A percentile compares a stretch with the other conserved stretches of the same genome.
phyloP scores from a whole-genome alignment of 2,888 invertebrate genomes.

The Tortricodes alternella region DNA sequence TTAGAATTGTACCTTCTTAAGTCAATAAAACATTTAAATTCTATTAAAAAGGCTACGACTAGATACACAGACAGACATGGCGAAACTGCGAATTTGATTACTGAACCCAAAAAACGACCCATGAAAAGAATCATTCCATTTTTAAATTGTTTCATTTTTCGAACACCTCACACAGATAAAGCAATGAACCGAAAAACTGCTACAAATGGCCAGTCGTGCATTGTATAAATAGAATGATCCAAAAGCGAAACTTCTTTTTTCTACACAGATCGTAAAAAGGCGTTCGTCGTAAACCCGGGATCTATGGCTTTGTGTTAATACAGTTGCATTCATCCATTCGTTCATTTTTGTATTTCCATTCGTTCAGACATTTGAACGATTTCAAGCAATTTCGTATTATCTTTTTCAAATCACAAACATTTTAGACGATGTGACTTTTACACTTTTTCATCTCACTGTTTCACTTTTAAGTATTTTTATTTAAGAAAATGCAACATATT shows the following conservation, averaged over 20 bases:
- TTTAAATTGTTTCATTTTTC: constrained; percentile 28
- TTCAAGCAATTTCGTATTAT: not conserved
- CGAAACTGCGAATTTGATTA: too few relatives aligned
- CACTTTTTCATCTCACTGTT: too few relatives aligned
- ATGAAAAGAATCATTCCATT: constrained; percentile 9
- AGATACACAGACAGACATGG: too few relatives aligned
- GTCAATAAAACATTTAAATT: too few relatives aligned
- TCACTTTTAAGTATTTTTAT: too few relatives aligned
- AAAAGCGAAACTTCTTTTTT: constrained; percentile 15
- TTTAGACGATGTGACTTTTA: too few relatives aligned
- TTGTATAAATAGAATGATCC: constrained; percentile 27
- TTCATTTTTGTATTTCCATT: constrained; percentile 12
- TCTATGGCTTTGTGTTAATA: constrained; percentile 9
- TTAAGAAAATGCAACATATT: too few relatives aligned
- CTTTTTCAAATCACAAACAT: too few relatives aligned
- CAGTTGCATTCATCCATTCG: constrained; percentile 10
- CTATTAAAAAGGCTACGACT: too few relatives aligned
- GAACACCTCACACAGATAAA: constrained; percentile 24
- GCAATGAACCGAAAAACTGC: constrained; percentile 24
- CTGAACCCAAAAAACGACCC: not conserved
- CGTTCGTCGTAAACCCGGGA: constrained; percentile 17
- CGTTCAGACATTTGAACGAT: not conserved
- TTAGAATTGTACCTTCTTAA: too few relatives aligned
- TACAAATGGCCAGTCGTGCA: constrained; percentile 27
- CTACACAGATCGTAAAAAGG: constrained; percentile 19